Base-by-base conservation (phyloP, 2,113 vertebrate species). In the Stercorarius parasiticus region DNA sequence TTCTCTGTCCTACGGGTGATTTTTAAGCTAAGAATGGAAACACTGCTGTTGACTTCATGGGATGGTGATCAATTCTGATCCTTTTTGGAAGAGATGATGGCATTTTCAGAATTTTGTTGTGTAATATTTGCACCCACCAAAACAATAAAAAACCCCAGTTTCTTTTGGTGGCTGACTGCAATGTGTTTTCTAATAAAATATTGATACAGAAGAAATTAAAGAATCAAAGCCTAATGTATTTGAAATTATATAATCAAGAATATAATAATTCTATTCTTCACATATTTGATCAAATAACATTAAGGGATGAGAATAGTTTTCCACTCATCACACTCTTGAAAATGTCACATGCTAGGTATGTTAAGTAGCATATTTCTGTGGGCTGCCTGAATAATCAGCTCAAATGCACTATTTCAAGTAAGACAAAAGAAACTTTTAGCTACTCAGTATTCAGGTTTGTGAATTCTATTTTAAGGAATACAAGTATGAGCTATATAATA, bases 141-240 rank as follows among this genome's bases (percentile, higher is more conserved):
- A 77, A 6, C 4, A 61, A 55, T 3, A 20, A 30, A 29, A 34
- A 22, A 26, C 1, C 5, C 3, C 5, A 2, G 2, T 72, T 80
- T 89, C 5, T 45, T 69, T 40, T 6, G 4, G 29, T 78, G 59
- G n/a, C 2, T 13, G 3, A 20, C 34, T 50, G 13, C 6, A 40
- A 3, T 58, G 19, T 58, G 9, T 76, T 91, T 83, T 69, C 26
- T 87, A 47, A 65, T 43, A 86, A 91, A 26, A 10, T 71, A 43
- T 34, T 59, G 27, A 64, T 36, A 50, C 13, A 36, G 25, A 53
- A 19, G 11, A 93, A 71, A 76, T 82, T 26, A 53, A 88, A 74
- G 11, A 62, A 36, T 19, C 1, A 17, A 76, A 65, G 43, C 4
- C 14, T 45, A 49, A 76, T 4, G 9, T 32, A 67, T 19, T 49